Evolutionary conservation across 2,797 vertebrate genomes (phyloP), one percentile per base, ranked within the genome.

Genomic region (Schizothorax lantsangensis): DNA sequence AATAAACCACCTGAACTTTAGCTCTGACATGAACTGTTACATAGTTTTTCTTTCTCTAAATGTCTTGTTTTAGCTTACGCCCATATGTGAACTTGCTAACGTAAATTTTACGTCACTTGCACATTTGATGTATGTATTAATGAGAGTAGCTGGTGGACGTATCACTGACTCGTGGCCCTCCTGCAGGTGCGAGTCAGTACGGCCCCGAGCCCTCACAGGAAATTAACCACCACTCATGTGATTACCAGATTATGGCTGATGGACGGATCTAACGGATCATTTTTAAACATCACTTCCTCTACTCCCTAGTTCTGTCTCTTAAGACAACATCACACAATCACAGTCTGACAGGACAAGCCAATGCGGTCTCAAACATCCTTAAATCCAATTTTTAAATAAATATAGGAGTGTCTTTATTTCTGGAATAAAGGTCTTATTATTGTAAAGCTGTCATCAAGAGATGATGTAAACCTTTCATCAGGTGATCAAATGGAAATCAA

Each of bases 171-270:
- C 69, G n/a, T 33, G 73, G 72, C 72, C 26, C 84, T 38, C 74
- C 83, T 85, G 69, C 88, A 90, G 89, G 88, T 88, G 88, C 81
- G 88, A 91, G 87, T 75, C 75, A 88, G 86, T 87, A 87, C 38
- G 59, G 40, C 81, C 52, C 83, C 23, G 36, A 72, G 38, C 52
- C 47, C 88, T 90, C 86, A 86, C 87, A 89, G 89, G 89, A 91
- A 90, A 91, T 91, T 91, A 90, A 88, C 85, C 87, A 85, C 75
- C 84, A 88, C 89, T 91, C 88, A 87, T 80, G 88, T 87, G 89
- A 92, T 91, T 91, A 92, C 85, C 88, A 90, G 88, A 90, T 91
- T 92, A 91, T 75, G 84, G 75, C 66, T 84, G 80, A 84, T 82
- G 71, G 78, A 83, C 79, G 64, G 86, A 89, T 88, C 75, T 83